Conservation (phyloP, 1,140 invertebrate species). For the Pemphigus obesinymphae region DNA sequence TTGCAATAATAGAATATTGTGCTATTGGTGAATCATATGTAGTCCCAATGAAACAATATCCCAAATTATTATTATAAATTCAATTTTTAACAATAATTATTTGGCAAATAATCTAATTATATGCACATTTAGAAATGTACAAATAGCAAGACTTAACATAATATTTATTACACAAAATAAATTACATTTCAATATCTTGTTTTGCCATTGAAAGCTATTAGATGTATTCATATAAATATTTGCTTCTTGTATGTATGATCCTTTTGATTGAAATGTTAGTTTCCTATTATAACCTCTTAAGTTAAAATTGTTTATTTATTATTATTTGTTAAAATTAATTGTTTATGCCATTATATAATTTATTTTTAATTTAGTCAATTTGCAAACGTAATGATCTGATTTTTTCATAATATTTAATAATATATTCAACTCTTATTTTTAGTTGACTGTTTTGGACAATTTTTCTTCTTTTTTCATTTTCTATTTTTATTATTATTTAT, state of each 20-base stretch:
- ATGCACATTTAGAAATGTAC: neutral
- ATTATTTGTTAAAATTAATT: neutral
- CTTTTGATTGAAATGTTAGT: neutral
- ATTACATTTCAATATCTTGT: too few species aligned
- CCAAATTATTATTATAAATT: neutral
- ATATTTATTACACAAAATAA: too few species aligned
- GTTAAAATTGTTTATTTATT: neutral
- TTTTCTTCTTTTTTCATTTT: neutral
- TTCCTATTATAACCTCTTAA: neutral
- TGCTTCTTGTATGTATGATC: neutral
- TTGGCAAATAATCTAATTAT: neutral
- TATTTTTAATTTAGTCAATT: neutral
- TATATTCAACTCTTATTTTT: neutral
- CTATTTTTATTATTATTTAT: neutral
- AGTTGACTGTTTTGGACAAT: constrained; percentile 8
- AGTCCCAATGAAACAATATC: too few species aligned
- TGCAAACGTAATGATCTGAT: neutral
- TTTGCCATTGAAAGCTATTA: neutral
- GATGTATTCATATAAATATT: neutral
- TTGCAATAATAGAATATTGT: too few species aligned
- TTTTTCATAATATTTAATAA: neutral
- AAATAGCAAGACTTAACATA: neutral
- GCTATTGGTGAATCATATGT: too few species aligned
- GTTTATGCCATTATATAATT: neutral
- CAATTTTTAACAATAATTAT: neutral